Base-by-base conservation (phyloP, 2,113 vertebrate species). In the Poeciliopsis prolifica region DNA sequence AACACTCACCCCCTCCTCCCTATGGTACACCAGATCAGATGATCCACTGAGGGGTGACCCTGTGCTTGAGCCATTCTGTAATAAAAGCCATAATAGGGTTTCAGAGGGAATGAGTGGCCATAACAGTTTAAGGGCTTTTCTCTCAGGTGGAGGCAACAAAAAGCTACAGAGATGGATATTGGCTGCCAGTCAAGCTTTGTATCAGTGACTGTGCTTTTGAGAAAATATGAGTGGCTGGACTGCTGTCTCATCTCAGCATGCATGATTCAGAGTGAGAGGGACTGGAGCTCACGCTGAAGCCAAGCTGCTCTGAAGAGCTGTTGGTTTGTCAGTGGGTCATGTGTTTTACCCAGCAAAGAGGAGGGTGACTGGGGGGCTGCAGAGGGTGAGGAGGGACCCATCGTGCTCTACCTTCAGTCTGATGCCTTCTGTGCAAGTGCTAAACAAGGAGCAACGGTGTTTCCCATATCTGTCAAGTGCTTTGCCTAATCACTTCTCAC, bases 61-160 rank as follows among this genome's bases (percentile, higher is more conserved):
- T 75, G 79, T 19, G 70, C 86, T 87, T 77, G 80, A 91, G 91
- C 84, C 83, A 82, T 87, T 88, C 86, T 80, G 84, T 86, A 87
- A 91, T 91, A 89, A 91, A 91, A 81, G 81, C 81, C 71, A 82
- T 87, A 75, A 85, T 89, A 82, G 48, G 77, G 88, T 89, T 84
- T 89, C 84, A 86, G 87, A 78, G 65, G 85, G 86, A 84, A 87
- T 77, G 87, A 91, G 81, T 90, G 79, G 87, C 86, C 87, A 87
- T 90, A 87, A 84, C 80, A 88, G 83, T 89, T 87, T 86, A 92
- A 89, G 87, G 83, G 88, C 86, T 91, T 89, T 91, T 83, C 89
- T 92, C 91, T 92, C 92, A 90, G 92, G 92, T 91, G 86, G 89
- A 89, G 85, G 85, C 81, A 84, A 88, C 87, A 89, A 79, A 85